These are phyloP conservation scores for Rhyacophila evoluta DNA, from an alignment of 2,888 invertebrate species.

Conservation along the genomic window DNA sequence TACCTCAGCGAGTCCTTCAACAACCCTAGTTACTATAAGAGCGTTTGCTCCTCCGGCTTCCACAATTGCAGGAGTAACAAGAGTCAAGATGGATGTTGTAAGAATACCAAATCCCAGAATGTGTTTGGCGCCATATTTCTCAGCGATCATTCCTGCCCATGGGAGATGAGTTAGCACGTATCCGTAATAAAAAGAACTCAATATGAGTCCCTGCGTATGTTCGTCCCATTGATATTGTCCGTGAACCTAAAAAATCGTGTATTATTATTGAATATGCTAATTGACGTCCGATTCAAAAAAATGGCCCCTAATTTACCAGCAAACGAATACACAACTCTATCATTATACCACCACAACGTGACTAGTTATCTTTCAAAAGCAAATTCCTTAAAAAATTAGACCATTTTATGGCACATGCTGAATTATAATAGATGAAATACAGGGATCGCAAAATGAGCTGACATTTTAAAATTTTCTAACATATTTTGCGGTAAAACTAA, in stretches of 20 bases:
- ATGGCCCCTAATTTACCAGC: too few species aligned
- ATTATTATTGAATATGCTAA: neutral
- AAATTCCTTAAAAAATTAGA: too few species aligned
- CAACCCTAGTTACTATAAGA: slow-evolving; percentile 73
- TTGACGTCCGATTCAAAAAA: neutral
- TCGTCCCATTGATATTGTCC: slow-evolving; percentile 76
- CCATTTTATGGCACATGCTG: too few species aligned
- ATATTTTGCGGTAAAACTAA: too few species aligned
- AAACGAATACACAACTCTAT: too few species aligned
- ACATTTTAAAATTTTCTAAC: too few species aligned
- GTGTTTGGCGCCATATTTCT: slow-evolving; percentile 87
- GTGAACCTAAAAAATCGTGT: slow-evolving; percentile 20
- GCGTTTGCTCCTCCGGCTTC: slow-evolving; percentile 67
- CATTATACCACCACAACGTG: too few species aligned
- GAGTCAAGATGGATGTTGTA: slow-evolving; percentile 81
- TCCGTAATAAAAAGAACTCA: slow-evolving; percentile 87
- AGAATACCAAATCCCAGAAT: slow-evolving; percentile 83
- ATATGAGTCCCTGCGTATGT: slow-evolving; percentile 77
- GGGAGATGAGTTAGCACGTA: slow-evolving; percentile 86
- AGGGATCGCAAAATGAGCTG: too few species aligned
- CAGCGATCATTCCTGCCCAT: slow-evolving; percentile 84
- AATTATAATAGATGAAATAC: too few species aligned
- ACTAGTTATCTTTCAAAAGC: too few species aligned
- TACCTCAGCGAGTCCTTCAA: slow-evolving; percentile 83
- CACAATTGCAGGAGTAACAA: slow-evolving; percentile 81